Base-by-base conservation (phyloP, 2,113 vertebrate species). In the Aplodontia rufa region DNA sequence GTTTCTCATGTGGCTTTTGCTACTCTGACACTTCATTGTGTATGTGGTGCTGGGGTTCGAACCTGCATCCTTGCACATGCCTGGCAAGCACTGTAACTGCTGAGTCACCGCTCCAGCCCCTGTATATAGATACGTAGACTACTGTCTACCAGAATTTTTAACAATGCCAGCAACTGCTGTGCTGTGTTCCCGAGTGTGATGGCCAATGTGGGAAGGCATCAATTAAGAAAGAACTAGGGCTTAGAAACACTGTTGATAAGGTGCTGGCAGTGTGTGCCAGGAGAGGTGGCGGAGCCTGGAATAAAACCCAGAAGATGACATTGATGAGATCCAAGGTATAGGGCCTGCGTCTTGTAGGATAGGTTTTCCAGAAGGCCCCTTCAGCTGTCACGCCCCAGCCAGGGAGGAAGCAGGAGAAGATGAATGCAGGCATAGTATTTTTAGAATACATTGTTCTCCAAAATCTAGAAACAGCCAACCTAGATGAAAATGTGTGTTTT, bases 391-490 rank as follows among this genome's bases (percentile, higher is more conserved):
- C 42, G 26, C 26, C 49, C 58, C 0, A 2, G 49, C 40, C 11
- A 14, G 64, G 20, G 55, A 1, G 80, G 71, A 32, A 53, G 32
- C 14, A 19, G 14, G 72, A 40, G n/a, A 74, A 86, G 92, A 94
- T 71, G 79, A 62, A 92, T 60, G 51, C 10, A 76, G 72, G 53
- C 42, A 1, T 2, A 1, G 55, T 95, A 95, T 97, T 97, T 97
- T 97, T 97, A 97, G 96, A 96, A 87, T 83, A 62, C 93, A 96
- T 97, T 97, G 97, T 98, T 97, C 89, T 94, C 91, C 84, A 68
- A 85, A 53, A 82, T 97, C 84, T 93, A 76, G 89, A 95, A 96
- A 89, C 58, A 74, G 95, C 51, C 90, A 86, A 45, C 78, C 42
- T 20, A 74, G 66, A 76, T 60, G 47, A 95, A 96, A 93, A 89